phyloP scores from a whole-genome alignment of 2,888 invertebrate species.

The Lordiphosa fenestrarum region DNA sequence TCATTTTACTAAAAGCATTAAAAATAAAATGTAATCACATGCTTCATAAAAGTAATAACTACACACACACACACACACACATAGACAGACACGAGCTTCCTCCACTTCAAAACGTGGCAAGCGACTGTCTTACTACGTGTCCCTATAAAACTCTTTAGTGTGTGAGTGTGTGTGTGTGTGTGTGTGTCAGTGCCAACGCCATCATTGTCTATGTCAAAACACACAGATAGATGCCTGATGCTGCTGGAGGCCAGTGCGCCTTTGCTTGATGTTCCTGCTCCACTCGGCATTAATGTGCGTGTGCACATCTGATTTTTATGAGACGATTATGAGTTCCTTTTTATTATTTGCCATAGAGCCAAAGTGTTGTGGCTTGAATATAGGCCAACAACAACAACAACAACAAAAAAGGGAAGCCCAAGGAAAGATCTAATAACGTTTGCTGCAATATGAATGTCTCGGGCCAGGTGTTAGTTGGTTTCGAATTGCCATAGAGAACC shows the following conservation, averaged over 20 bases:
- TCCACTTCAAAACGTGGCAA: conserved; percentile 57
- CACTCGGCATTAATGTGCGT: conserved; percentile 57
- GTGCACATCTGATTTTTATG: conserved; percentile 71
- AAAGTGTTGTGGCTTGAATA: conserved; percentile 61
- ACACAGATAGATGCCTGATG: conserved; percentile 15
- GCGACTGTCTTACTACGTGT: conserved; percentile 58
- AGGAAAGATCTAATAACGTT: conserved; percentile 3
- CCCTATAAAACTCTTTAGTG: conserved; percentile 49
- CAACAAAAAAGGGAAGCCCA: conserved; percentile 27
- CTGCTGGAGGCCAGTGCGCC: conserved; percentile 2
- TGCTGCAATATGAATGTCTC: not conserved
- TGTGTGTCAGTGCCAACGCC: conserved; percentile 43
- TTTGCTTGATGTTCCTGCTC: conserved; percentile 56
- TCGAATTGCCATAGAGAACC: no score
- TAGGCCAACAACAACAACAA: conserved; percentile 9
- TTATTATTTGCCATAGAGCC: conserved; percentile 72
- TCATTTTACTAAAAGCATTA: conserved; percentile 75
- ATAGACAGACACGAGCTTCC: conserved; percentile 47
- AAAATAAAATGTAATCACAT: conserved; percentile 75
- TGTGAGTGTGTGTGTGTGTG: conserved; percentile 16
- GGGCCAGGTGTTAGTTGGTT: no score
- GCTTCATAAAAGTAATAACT: conserved; percentile 77
- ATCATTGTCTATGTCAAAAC: conserved; percentile 42
- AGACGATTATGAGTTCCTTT: conserved; percentile 72
- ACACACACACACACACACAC: conserved; percentile 41